Evolutionary conservation across 2,113 vertebrate species (phyloP).

Genomic region (Tautogolabrus adspersus): DNA sequence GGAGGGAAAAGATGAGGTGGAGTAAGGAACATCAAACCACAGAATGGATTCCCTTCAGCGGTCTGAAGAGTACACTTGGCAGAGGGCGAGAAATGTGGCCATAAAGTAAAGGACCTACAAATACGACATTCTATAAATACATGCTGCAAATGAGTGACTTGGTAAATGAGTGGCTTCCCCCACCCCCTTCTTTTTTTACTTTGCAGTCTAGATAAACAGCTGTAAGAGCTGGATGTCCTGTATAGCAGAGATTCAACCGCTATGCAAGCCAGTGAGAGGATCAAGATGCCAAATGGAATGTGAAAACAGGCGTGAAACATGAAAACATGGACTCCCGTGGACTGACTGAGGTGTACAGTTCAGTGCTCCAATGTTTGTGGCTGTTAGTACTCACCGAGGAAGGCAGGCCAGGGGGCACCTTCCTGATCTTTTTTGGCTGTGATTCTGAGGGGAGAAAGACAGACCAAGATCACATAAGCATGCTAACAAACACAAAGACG

Average conservation of each 20-base stretch:
- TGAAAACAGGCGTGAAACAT: slow-evolving; percentile 46
- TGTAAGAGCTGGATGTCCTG: slow-evolving; percentile 66
- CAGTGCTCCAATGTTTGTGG: slow-evolving; percentile 14
- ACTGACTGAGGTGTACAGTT: slow-evolving; percentile 6
- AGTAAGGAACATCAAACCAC: slow-evolving; percentile 68
- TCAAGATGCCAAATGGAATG: slow-evolving; percentile 54
- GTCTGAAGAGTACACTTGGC: slow-evolving; percentile 66
- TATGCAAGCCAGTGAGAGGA: slow-evolving; percentile 36
- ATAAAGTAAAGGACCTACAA: slow-evolving; percentile 76
- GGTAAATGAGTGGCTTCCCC: slow-evolving; percentile 58
- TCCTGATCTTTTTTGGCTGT: slow-evolving; percentile 96
- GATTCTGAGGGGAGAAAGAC: slow-evolving; percentile 81
- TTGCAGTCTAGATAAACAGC: slow-evolving; percentile 59
- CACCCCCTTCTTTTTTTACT: slow-evolving; percentile 15
- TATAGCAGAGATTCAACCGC: slow-evolving; percentile 46
- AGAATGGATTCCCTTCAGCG: slow-evolving; percentile 61
- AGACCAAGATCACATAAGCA: slow-evolving; percentile 32
- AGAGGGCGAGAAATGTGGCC: slow-evolving; percentile 68
- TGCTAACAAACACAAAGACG: not conserved
- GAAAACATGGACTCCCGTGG: slow-evolving; percentile 36
- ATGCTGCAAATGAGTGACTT: slow-evolving; percentile 70
- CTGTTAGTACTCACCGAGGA: slow-evolving; percentile 88
- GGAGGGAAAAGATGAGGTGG: slow-evolving; percentile 67
- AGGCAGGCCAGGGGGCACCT: slow-evolving; percentile 95
- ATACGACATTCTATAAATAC: slow-evolving; percentile 80